These are phyloP conservation scores for Siniperca scherzeri DNA, from an alignment of 2,797 vertebrate genomes.

Conservation along the genomic window DNA sequence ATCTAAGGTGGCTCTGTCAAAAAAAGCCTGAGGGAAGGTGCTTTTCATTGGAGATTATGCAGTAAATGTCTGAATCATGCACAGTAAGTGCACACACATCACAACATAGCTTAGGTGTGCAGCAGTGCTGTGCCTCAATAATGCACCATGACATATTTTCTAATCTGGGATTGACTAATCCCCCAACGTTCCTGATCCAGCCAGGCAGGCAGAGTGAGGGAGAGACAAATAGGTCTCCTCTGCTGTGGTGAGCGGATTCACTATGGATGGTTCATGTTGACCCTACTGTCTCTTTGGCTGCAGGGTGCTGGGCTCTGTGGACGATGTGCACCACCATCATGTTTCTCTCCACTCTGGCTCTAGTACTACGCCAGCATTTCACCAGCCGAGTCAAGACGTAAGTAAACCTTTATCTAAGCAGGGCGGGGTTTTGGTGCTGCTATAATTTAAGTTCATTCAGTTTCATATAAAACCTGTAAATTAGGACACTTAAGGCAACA, in stretches of 20 bases:
- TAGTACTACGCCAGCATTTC: conserved; percentile 88
- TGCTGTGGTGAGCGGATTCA: conserved; percentile 7
- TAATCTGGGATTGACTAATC: conserved; percentile 83
- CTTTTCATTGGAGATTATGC: conserved; percentile 24
- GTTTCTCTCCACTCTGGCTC: conserved; percentile 89
- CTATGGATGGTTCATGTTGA: conserved; percentile 54
- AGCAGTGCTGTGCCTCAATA: conserved; percentile 42
- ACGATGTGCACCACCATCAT: conserved; percentile 93
- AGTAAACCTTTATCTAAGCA: conserved; percentile 33
- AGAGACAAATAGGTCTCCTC: conserved; percentile 36
- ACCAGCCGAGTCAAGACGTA: conserved; percentile 90
- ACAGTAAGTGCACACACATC: conserved; percentile 49
- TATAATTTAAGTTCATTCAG: neutral
- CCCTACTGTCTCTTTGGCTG: conserved; percentile 21
- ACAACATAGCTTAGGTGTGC: conserved; percentile 42
- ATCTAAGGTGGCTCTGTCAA: neutral
- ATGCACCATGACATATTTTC: conserved; percentile 68
- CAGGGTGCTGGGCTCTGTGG: conserved; percentile 22
- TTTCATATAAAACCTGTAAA: neutral
- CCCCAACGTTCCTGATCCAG: conserved; percentile 53
- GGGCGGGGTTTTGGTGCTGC: neutral
- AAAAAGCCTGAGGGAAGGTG: neutral
- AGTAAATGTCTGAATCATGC: conserved; percentile 34
- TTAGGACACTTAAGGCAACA: neutral
- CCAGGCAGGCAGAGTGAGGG: conserved; percentile 5